Conservation (phyloP, 2,888 invertebrate genomes). For the Synanthedon andrenaeformis region DNA sequence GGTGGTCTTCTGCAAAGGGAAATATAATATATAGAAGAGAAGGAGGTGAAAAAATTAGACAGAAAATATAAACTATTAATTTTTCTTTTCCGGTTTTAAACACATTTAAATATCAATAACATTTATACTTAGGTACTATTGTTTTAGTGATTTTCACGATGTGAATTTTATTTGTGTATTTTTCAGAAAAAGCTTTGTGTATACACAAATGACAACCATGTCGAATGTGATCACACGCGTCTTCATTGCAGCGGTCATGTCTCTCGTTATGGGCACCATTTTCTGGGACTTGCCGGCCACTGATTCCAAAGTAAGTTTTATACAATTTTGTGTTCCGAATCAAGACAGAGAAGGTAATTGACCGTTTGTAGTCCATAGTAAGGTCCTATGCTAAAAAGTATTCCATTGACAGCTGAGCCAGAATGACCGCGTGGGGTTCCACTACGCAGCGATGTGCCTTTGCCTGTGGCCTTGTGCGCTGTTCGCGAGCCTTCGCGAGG, state of each 20-base stretch:
- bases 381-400: not conserved
- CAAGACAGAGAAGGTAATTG: not conserved
- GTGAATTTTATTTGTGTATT: not conserved
- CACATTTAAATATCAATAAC: too few relatives aligned
- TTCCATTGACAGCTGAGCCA: slow-evolving; percentile 69
- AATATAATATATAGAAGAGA: too few relatives aligned
- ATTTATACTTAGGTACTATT: too few relatives aligned
- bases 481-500: slow-evolving; percentile 70
- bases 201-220: slow-evolving; percentile 87
- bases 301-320: slow-evolving; percentile 66
- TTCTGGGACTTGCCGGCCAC: slow-evolving; percentile 90
- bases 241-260: slow-evolving; percentile 83
- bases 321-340: not conserved
- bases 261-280: slow-evolving; percentile 85
- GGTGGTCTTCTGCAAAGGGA: too few relatives aligned
- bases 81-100: too few relatives aligned
- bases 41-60: too few relatives aligned
- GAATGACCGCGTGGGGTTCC: slow-evolving; percentile 87
- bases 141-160: too few relatives aligned
- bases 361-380: not conserved
- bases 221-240: slow-evolving; percentile 83
- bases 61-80: too few relatives aligned
- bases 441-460: slow-evolving; percentile 84
- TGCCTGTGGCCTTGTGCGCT: slow-evolving; percentile 83
- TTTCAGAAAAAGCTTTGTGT: slow-evolving; percentile 75